Percentiles rank a stretch among this genome's conserved stretches.
Evolutionary conservation across 1,140 invertebrate species (phyloP).

Genomic region (Tribolium madens): DNA sequence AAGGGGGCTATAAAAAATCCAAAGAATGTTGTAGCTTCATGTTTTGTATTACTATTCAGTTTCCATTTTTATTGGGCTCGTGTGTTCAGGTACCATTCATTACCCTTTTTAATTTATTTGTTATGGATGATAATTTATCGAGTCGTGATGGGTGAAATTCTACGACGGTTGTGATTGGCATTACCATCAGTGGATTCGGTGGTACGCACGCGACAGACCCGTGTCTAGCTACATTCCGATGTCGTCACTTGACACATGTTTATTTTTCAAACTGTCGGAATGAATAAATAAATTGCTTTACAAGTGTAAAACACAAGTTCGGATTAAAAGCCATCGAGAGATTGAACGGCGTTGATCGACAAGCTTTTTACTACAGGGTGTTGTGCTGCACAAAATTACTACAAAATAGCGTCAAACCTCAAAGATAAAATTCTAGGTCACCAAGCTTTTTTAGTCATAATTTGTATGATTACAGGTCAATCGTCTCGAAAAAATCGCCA

Average conservation of each 20-base stretch:
- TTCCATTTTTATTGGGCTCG: slow-evolving; percentile 38
- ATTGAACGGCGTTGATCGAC: neutral
- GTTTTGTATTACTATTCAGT: slow-evolving; percentile 26
- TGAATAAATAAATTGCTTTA: slow-evolving; percentile 45
- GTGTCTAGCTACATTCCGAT: slow-evolving; percentile 50
- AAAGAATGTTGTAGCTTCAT: slow-evolving; percentile 44
- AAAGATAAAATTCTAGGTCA: no score
- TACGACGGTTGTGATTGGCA: neutral
- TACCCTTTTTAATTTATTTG: slow-evolving; percentile 27
- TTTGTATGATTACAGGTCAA: no score
- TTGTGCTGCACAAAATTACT: no score
- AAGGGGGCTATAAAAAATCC: slow-evolving; percentile 39
- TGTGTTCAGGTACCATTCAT: slow-evolving; percentile 28
- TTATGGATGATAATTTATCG: slow-evolving; percentile 12
- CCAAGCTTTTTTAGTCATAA: no score
- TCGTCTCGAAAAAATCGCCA: no score
- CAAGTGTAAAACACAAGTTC: slow-evolving; percentile 42
- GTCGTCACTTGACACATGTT: slow-evolving; percentile 51
- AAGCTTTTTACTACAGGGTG: neutral
- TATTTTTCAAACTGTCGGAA: slow-evolving; percentile 46
- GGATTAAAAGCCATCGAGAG: slow-evolving; percentile 37
- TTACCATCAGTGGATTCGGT: slow-evolving; percentile 27
- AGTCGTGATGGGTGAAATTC: neutral
- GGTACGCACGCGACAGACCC: slow-evolving; percentile 47
- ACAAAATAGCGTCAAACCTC: no score